Conservation (phyloP, 2,888 invertebrate species). For the Hedya salicella region DNA sequence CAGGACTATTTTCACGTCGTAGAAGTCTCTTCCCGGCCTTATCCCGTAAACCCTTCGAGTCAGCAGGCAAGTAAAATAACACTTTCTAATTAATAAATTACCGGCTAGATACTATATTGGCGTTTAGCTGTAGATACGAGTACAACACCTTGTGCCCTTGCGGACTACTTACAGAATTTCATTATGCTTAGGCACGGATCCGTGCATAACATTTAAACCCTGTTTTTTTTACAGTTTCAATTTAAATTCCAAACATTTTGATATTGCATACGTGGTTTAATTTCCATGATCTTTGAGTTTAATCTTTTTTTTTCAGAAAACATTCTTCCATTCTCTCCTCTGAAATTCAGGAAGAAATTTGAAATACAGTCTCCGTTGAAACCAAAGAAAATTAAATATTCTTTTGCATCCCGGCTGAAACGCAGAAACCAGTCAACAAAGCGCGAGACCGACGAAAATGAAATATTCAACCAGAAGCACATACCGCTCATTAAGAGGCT, state of each 20-base stretch:
- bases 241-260: too few relatives aligned
- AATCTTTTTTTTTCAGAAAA: constrained; percentile 23
- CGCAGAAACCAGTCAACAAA: constrained; percentile 63
- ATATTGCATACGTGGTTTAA: too few relatives aligned
- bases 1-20: constrained; percentile 17
- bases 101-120: not conserved
- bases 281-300: too few relatives aligned
- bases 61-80: constrained; percentile 28
- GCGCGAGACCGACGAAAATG: constrained; percentile 66
- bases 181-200: too few relatives aligned
- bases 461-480: constrained; percentile 65
- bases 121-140: too few relatives aligned
- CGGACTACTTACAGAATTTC: too few relatives aligned
- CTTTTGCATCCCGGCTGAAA: constrained; percentile 56
- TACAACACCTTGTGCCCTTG: too few relatives aligned
- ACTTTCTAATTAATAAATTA: not conserved
- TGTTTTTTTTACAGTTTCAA: too few relatives aligned
- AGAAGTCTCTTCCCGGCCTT: constrained; percentile 25
- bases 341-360: constrained; percentile 65
- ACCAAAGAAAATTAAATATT: constrained; percentile 63
- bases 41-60: constrained; percentile 17
- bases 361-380: constrained; percentile 67
- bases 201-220: too few relatives aligned
- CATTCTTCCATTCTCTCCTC: constrained; percentile 50
- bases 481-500: constrained; percentile 75